Conservation (phyloP, 2,888 invertebrate genomes). For the Octonoba sinensis region DNA sequence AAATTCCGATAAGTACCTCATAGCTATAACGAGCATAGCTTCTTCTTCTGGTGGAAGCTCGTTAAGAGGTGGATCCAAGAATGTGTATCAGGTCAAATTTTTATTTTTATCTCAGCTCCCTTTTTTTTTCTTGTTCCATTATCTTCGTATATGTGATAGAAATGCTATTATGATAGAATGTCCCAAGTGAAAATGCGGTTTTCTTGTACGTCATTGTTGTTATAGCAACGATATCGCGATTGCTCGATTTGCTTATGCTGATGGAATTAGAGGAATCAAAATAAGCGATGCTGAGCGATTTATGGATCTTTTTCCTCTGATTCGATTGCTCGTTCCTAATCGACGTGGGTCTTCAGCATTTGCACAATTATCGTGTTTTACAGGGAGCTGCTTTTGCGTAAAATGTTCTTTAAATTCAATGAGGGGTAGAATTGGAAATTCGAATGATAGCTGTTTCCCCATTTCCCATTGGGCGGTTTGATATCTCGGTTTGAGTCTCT, state of each 20-base stretch:
- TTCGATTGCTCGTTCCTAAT: too few relatives aligned
- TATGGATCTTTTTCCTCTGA: too few relatives aligned
- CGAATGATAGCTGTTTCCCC: too few relatives aligned
- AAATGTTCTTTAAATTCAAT: too few relatives aligned
- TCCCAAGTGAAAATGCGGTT: constrained; percentile 22
- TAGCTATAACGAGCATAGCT: constrained; percentile 33
- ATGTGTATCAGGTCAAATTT: constrained; percentile 11
- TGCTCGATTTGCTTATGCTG: constrained; percentile 15
- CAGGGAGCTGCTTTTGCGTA: too few relatives aligned
- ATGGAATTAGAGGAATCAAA: constrained; percentile 27
- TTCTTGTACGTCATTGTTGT: constrained; percentile 32
- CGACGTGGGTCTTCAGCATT: too few relatives aligned
- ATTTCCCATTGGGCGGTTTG: too few relatives aligned
- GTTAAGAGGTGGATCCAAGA: constrained; percentile 39
- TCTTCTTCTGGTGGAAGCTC: constrained; percentile 6
- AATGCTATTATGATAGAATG: constrained; percentile 32
- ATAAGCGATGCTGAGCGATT: too few relatives aligned
- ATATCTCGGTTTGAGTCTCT: too few relatives aligned
- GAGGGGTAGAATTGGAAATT: too few relatives aligned
- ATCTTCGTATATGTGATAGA: constrained; percentile 5
- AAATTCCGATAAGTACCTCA: constrained; percentile 51
- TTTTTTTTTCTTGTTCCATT: constrained; percentile 2
- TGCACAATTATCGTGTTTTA: too few relatives aligned
- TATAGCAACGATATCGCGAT: constrained; percentile 23
- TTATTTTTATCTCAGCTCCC: neutral